These are phyloP conservation scores for Falco biarmicus DNA, from an alignment of 2,797 vertebrate genomes.

Conservation along the genomic window DNA sequence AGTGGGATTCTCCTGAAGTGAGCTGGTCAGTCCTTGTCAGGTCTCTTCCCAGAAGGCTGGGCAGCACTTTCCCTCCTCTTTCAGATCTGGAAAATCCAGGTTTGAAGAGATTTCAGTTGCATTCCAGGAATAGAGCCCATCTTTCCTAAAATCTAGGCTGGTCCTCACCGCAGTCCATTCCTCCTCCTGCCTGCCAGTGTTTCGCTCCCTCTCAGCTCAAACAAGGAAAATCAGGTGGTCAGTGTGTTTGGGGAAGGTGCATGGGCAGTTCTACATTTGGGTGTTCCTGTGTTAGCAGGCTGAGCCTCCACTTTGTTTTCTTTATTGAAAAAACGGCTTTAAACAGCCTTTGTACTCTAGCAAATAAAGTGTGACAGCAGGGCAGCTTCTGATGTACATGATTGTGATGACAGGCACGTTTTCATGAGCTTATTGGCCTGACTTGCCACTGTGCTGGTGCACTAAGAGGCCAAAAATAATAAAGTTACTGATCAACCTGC, in stretches of 20 bases:
- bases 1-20: not conserved
- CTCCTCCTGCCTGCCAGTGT: not conserved
- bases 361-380: not conserved
- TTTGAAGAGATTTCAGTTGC: not conserved
- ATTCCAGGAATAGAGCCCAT: not conserved
- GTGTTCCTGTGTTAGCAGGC: not conserved
- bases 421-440: not conserved
- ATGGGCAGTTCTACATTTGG: not conserved
- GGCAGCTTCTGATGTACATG: accelerated
- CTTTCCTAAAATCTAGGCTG: not conserved
- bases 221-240: not conserved
- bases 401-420: not conserved
- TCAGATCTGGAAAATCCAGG: not conserved
- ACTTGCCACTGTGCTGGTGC: not conserved
- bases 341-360: not conserved
- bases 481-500: not conserved
- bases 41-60: not conserved
- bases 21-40: not conserved
- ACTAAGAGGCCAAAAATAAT: not conserved
- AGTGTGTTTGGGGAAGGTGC: not conserved
- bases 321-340: not conserved
- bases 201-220: not conserved
- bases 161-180: not conserved
- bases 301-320: not conserved
- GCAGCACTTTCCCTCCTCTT: not conserved